These are phyloP conservation scores for Corydoras sp. DNA, from an alignment of 2,113 vertebrate species.

Conservation along the genomic window DNA sequence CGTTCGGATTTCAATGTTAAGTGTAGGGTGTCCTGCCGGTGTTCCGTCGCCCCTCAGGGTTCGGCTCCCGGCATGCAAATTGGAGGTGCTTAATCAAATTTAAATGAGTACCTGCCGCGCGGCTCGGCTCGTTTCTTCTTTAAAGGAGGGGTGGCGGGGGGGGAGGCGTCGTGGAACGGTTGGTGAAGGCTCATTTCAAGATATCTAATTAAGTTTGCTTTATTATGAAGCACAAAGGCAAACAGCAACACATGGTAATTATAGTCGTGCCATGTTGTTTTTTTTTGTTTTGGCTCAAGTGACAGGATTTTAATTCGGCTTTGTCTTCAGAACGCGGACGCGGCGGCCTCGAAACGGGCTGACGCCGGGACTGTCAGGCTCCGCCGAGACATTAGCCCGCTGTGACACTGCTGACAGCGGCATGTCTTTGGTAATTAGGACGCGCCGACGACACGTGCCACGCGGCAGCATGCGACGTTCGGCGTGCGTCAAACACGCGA, in stretches of 20 bases:
- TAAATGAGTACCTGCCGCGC: constrained; percentile 39
- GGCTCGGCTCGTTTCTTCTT: constrained; percentile 11
- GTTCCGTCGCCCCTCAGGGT: too few species aligned
- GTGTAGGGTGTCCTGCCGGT: too few species aligned
- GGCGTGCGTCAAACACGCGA: too few species aligned
- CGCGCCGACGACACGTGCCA: constrained; percentile 14
- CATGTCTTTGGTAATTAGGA: constrained; percentile 46
- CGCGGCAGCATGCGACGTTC: constrained; percentile 30
- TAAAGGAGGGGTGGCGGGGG: constrained; percentile 11
- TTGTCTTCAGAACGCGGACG: too few species aligned
- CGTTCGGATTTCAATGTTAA: too few species aligned
- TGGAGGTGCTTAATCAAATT: constrained; percentile 33
- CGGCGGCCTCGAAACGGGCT: constrained; percentile 10
- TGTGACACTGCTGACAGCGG: constrained; percentile 44
- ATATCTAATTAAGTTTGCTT: constrained; percentile 50
- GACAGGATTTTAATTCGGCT: too few species aligned
- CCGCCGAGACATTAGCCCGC: constrained; percentile 38
- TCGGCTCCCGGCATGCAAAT: constrained; percentile 29
- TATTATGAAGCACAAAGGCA: constrained; percentile 40
- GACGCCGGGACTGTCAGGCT: constrained; percentile 41
- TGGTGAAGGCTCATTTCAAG: constrained; percentile 29
- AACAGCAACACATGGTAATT: constrained; percentile 44
- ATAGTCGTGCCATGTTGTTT: constrained; percentile 24
- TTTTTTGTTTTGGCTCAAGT: background rate
- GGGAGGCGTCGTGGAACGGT: constrained; percentile 33